Conservation (phyloP, 2,113 vertebrate genomes). For the Petrocephalus zakoni region DNA sequence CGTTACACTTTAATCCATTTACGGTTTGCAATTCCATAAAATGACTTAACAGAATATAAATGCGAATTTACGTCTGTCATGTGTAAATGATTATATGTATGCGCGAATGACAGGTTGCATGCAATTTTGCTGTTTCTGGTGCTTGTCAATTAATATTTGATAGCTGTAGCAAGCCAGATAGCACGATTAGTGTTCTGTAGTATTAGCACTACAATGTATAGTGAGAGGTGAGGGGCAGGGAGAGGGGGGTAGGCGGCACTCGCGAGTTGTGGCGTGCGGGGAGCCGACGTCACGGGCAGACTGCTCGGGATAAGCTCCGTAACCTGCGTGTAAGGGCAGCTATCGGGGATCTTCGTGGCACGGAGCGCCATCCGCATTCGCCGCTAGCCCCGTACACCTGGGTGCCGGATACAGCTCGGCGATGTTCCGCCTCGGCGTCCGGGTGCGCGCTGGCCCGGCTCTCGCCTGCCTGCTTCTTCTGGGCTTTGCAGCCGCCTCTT, state of each 20-base stretch:
- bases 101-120: background rate
- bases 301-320: conserved; percentile 30
- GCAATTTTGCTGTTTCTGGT: background rate
- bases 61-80: background rate
- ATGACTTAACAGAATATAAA: background rate
- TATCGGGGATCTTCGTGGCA: conserved; percentile 32
- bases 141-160: background rate
- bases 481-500: conserved; percentile 49
- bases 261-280: conserved; percentile 42
- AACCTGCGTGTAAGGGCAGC: conserved; percentile 36
- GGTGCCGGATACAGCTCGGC: conserved; percentile 27
- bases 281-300: conserved; percentile 52
- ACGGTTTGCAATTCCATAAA: background rate
- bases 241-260: conserved; percentile 26
- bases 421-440: conserved; percentile 53
- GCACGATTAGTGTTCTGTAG: background rate
- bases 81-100: background rate
- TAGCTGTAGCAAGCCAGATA: background rate
- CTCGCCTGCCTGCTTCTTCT: conserved; percentile 58
- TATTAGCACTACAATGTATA: background rate
- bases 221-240: background rate
- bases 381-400: conserved; percentile 25
- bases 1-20: background rate
- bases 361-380: conserved; percentile 29
- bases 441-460: conserved; percentile 53